Evolutionary conservation across 2,113 vertebrate species (phyloP), one percentile per base, ranked within the genome.

Genomic region (Stegastes partitus): DNA sequence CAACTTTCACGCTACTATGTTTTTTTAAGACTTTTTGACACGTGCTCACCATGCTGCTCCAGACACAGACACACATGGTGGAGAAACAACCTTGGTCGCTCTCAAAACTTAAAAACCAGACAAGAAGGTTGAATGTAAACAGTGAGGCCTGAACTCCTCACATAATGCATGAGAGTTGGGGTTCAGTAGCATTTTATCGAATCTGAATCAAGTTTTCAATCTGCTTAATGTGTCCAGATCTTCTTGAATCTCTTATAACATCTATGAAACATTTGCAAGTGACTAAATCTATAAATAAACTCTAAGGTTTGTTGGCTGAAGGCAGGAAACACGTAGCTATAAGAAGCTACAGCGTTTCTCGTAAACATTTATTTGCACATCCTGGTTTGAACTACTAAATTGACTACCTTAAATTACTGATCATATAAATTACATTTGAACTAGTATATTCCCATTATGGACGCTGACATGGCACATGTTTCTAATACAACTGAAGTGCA

Each of bases 21-120:
- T 54, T 66, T n/a, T 21, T 75, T 75, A 81, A 86, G 63, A 79
- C 74, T 54, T 62, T 1, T 53, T 23, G n/a, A n/a, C n/a, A n/a
- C n/a, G n/a, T n/a, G 8, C 5, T 37, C 21, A 11, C 1, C 28
- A 18, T 15, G 11, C 14, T 11, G n/a, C 42, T 22, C 2, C 22
- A 34, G 1, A 34, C 26, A 44, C 11, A 31, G 1, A 67, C 9
- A 28, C 7, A 34, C 31, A 34, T 26, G n/a, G n/a, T n/a, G n/a
- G n/a, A n/a, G n/a, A n/a, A n/a, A n/a, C n/a, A n/a, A n/a, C n/a
- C n/a, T n/a, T n/a, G n/a, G n/a, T n/a, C n/a, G n/a, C n/a, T n/a
- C n/a, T n/a, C n/a, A n/a, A n/a, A n/a, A n/a, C n/a, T n/a, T n/a
- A n/a, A n/a, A n/a, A n/a, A n/a, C n/a, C n/a, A n/a, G n/a, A n/a